These are phyloP conservation scores for Ascidia mentula DNA, from an alignment of 23 tunicate genomes.

Conservation along the genomic window DNA sequence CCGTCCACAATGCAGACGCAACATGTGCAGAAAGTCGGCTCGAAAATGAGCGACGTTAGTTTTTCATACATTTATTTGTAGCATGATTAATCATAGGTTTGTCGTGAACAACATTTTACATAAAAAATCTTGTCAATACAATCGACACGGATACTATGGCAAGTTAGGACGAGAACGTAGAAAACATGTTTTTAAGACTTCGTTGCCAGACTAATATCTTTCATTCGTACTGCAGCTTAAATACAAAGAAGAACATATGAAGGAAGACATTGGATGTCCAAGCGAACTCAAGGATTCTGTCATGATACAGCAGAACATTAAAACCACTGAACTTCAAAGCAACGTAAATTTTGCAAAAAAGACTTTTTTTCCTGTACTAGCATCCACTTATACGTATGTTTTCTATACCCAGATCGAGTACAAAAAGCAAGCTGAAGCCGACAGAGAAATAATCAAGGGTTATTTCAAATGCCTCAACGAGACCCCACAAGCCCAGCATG, in stretches of 20 bases:
- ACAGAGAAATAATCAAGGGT: slow-evolving; percentile 48
- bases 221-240: slow-evolving; percentile 25
- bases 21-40: slow-evolving; percentile 57
- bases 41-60: slow-evolving; percentile 61
- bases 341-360: slow-evolving; percentile 43
- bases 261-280: slow-evolving; percentile 84
- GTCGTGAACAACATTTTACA: no score
- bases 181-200: no score
- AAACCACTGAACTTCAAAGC: slow-evolving; percentile 82
- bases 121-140: no score
- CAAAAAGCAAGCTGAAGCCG: slow-evolving; percentile 62
- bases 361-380: neutral
- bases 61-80: neutral
- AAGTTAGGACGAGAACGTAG: no score
- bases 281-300: slow-evolving; percentile 81
- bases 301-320: slow-evolving; percentile 41
- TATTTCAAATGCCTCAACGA: slow-evolving; percentile 61
- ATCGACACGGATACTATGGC: no score
- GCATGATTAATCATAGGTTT: no score
- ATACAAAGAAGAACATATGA: slow-evolving; percentile 72
- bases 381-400: neutral
- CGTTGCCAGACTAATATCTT: no score
- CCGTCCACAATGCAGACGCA: slow-evolving; percentile 68
- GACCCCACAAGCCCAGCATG: slow-evolving; percentile 50
- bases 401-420: slow-evolving; percentile 44